A percentile compares a stretch with the other conserved stretches of the same genome.
These are phyloP conservation scores for Hypotaenidia okinawae DNA, from an alignment of 2,797 vertebrate species.

Conservation along the genomic window DNA sequence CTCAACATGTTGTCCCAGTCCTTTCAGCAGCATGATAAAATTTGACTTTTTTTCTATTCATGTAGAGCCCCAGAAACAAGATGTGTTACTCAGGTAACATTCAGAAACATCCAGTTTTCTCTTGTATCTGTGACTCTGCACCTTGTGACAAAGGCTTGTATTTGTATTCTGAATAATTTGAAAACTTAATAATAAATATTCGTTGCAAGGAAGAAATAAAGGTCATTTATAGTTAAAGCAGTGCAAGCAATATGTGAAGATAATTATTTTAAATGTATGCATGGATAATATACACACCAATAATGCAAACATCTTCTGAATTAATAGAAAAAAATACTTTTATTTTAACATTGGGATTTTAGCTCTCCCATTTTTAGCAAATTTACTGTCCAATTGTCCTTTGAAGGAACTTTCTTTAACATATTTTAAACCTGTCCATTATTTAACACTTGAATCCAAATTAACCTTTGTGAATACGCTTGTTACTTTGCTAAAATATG, in stretches of 20 bases:
- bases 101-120: slow-evolving; percentile 12
- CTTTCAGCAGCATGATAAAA: background rate
- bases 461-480: background rate
- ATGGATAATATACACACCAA: background rate
- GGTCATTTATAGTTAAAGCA: background rate
- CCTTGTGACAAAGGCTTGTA: background rate
- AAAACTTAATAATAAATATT: slow-evolving; percentile 7
- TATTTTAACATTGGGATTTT: background rate
- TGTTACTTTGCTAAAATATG: background rate
- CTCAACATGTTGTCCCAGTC: background rate
- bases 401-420: background rate
- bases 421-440: background rate
- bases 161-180: slow-evolving; percentile 12
- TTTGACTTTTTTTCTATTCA: background rate
- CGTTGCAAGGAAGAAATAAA: slow-evolving; percentile 11
- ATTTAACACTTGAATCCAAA: background rate
- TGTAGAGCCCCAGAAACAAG: background rate
- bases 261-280: background rate
- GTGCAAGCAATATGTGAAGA: background rate
- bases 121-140: background rate
- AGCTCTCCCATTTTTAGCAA: background rate
- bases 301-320: background rate
- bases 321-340: background rate
- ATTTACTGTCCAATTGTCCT: background rate
- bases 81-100: background rate